Percentiles rank a stretch among this genome's conserved stretches.
phyloP scores from a whole-genome alignment of 2,113 vertebrate genomes.

The Ornithorhynchus anatinus region DNA sequence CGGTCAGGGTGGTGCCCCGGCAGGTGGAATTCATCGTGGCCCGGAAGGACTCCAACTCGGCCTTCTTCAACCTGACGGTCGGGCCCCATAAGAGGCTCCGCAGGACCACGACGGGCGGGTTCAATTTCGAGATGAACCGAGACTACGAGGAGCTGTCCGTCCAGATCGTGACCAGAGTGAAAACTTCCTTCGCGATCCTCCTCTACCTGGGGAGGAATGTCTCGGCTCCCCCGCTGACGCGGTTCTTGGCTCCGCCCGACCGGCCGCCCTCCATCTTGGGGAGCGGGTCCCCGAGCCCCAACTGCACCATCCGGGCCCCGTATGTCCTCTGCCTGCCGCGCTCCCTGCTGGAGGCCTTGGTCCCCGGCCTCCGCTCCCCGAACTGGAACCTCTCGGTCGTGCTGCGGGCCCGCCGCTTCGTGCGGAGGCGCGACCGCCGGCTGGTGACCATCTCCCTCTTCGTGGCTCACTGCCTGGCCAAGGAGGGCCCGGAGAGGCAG shows the following conservation, averaged over 20 bases:
- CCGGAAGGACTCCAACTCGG: constrained; percentile 34
- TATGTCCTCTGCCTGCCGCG: constrained; percentile 64
- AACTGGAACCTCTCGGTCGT: constrained; percentile 12
- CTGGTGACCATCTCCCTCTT: constrained; percentile 58
- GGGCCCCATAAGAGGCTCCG: constrained; percentile 1
- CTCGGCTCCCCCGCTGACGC: background rate
- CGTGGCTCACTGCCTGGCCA: constrained; percentile 57
- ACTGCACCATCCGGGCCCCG: constrained; percentile 37
- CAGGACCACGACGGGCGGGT: constrained; percentile 40
- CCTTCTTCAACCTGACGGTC: constrained; percentile 42
- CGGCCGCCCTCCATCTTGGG: background rate
- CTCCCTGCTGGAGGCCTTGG: constrained; percentile 33
- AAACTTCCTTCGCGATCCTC: constrained; percentile 38
- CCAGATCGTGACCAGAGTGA: constrained; percentile 64
- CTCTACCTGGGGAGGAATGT: constrained; percentile 40
- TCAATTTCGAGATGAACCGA: constrained; percentile 52
- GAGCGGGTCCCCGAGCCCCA: background rate
- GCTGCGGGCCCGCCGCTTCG: constrained; percentile 4
- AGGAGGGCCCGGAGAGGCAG: constrained; percentile 21
- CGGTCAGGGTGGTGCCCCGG: constrained; percentile 22
- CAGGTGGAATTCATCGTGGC: constrained; percentile 46
- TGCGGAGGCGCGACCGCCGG: constrained; percentile 4
- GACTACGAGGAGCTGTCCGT: constrained; percentile 41
- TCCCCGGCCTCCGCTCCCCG: fast-evolving
- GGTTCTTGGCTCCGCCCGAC: constrained; percentile 43